A percentile compares a stretch with the other conserved stretches of the same genome.
Conservation (phyloP, 2,113 vertebrate species). For the Pogona vitticeps region DNA sequence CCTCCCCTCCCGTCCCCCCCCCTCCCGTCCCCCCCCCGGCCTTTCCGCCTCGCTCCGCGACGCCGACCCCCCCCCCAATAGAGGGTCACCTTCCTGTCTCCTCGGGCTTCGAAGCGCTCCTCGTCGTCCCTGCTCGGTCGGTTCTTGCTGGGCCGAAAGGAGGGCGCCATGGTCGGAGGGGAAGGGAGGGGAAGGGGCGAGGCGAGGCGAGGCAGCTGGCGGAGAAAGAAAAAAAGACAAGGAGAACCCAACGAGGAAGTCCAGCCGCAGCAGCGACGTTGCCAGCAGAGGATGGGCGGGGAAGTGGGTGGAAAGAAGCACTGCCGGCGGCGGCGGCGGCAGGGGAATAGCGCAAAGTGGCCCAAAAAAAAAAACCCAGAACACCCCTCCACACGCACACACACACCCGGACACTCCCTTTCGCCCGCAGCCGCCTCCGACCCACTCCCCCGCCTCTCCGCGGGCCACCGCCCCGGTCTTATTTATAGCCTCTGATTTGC, state of each 20-base stretch:
- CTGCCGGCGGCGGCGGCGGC: conserved; percentile 19
- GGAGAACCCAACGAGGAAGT: neutral
- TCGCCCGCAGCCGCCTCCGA: fast-evolving
- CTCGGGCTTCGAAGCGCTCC: conserved; percentile 65
- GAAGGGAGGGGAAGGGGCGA: neutral
- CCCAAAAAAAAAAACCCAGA: no score
- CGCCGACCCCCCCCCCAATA: no score
- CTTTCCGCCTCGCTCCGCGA: no score
- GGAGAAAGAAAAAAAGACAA: no score
- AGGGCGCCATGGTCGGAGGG: conserved; percentile 75
- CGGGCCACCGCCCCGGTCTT: neutral
- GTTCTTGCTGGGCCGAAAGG: conserved; percentile 64
- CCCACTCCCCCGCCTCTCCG: fast-evolving
- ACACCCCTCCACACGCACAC: neutral
- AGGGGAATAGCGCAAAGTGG: neutral
- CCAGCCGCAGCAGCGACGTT: neutral
- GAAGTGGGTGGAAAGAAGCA: neutral
- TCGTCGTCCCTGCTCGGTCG: conserved; percentile 73
- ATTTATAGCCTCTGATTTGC: conserved; percentile 81
- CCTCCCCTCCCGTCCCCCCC: neutral
- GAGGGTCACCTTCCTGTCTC: conserved; percentile 86
- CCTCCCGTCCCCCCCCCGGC: no score
- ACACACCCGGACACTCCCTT: neutral
- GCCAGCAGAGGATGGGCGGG: neutral
- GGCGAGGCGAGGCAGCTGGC: neutral